Evolutionary conservation across 2,797 vertebrate genomes (phyloP), one percentile per base, ranked within the genome.

Genomic region (Neoniphon sammara): DNA sequence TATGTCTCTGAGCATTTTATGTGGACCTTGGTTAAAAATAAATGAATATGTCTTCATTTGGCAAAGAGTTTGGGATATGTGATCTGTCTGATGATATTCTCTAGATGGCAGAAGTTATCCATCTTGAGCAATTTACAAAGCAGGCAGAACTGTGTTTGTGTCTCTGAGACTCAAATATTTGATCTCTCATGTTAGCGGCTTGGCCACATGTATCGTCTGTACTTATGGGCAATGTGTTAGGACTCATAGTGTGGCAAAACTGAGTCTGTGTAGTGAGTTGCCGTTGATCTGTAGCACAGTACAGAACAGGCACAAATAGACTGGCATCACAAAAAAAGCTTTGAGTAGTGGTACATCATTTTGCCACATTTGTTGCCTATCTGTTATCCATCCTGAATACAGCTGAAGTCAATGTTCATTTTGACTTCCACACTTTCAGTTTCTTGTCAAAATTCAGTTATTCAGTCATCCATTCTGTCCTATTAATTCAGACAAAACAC

Each of bases 31-130:
- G 18, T 49, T 17, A 49, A 49, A 46, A 46, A 4, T 18, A 18
- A 46, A 46, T 15, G 44, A 46, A 49, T 5, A 36, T 46, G 1
- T 8, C n/a, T 46, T 30, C 18, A 21, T 63, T 50, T 44, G 47
- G n/a, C 27, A 60, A 20, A 14, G 18, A 44, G 52, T 5, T 27
- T 31, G 63, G 6, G 17, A 20, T 3, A 70, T 46, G 59, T 58
- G 1, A 8, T 30, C 0, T 58, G 61, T 67, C 61, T 36, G 1
- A 0, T 59, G 46, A 44, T 3, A 12, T 75, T 87, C 90, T 73
- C 81, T 86, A 90, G 90, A 60, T 86, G 91, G 90, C 89, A 90
- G 62, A 49, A 71, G 68, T 57, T 70, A 72, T 27, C 73, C 78
- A 60, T 60, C n/a, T 7, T 23, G 10, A 49, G 1, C 17, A 60